A percentile compares a stretch with the other conserved stretches of the same genome.
Evolutionary conservation across 2,888 invertebrate species (phyloP).

Genomic region (Caenorhabditis becei): DNA sequence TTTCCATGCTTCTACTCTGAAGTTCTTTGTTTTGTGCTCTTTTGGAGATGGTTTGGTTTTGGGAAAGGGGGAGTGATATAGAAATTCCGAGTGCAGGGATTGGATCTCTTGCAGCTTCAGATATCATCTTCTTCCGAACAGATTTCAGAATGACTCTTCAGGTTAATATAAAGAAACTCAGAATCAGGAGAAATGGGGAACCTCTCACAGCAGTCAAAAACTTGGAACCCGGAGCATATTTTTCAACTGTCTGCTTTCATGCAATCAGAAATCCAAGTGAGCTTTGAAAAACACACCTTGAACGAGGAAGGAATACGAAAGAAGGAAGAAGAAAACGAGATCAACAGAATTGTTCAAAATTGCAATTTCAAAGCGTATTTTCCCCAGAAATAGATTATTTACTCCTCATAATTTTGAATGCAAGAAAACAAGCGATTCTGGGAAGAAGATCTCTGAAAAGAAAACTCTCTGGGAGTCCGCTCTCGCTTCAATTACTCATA

Average conservation of each 20-base stretch:
- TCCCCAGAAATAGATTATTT: background rate
- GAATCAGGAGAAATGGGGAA: no score
- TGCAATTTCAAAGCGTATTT: background rate
- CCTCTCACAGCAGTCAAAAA: no score
- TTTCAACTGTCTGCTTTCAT: background rate
- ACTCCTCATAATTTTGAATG: background rate
- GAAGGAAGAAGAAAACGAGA: background rate
- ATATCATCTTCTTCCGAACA: no score
- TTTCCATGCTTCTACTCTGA: background rate
- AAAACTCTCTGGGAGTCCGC: background rate
- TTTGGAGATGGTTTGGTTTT: background rate
- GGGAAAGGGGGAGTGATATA: background rate
- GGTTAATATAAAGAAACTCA: no score
- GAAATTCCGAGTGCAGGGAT: no score
- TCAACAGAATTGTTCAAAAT: conserved; percentile 8
- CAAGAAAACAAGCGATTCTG: background rate
- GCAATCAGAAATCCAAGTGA: no score
- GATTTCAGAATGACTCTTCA: no score
- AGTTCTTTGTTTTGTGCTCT: conserved; percentile 1
- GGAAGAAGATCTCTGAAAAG: conserved; percentile 27
- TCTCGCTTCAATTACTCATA: conserved; percentile 14
- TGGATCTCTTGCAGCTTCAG: no score
- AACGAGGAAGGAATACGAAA: background rate
- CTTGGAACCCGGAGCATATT: no score
- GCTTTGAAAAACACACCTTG: background rate